phyloP scores from a whole-genome alignment of 2,113 vertebrate genomes.

The Brachyistius frenatus region DNA sequence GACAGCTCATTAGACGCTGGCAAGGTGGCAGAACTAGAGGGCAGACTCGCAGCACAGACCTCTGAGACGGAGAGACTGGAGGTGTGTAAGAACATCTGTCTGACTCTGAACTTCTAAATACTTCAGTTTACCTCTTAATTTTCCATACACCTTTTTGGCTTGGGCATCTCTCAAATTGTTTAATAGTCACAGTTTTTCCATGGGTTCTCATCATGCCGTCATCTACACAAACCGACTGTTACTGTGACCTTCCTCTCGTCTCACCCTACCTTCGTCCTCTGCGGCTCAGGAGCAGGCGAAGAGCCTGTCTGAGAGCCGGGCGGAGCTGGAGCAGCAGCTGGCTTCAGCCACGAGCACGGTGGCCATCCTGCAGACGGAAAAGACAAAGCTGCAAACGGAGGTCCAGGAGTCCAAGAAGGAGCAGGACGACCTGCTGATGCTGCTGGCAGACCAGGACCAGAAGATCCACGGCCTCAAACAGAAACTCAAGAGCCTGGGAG shows the following conservation, averaged over 20 bases:
- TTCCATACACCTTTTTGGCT: no score
- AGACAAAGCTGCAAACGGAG: slow-evolving; percentile 88
- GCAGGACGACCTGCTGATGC: slow-evolving; percentile 96
- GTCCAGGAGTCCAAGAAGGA: slow-evolving; percentile 95
- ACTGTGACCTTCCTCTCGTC: not conserved
- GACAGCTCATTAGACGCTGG: slow-evolving; percentile 46
- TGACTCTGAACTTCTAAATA: not conserved
- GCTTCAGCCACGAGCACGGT: slow-evolving; percentile 91
- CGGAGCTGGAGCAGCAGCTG: slow-evolving; percentile 87
- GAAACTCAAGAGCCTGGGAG: slow-evolving; percentile 91
- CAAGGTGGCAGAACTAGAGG: slow-evolving; percentile 82
- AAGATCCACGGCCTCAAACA: slow-evolving; percentile 90
- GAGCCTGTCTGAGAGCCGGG: slow-evolving; percentile 82
- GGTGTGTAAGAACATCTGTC: slow-evolving; percentile 75
- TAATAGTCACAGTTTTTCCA: no score
- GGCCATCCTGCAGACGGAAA: slow-evolving; percentile 93
- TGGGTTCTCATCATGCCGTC: not conserved
- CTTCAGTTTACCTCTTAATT: not conserved
- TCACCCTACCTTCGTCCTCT: not conserved
- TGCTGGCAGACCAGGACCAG: slow-evolving; percentile 98
- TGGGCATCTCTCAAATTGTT: no score
- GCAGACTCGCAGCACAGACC: slow-evolving; percentile 81
- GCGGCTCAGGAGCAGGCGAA: slow-evolving; percentile 85
- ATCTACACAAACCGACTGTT: no score
- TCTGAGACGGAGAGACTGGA: slow-evolving; percentile 88